These are phyloP conservation scores for Endotricha flammealis DNA, from an alignment of 2,888 invertebrate species.

Conservation along the genomic window DNA sequence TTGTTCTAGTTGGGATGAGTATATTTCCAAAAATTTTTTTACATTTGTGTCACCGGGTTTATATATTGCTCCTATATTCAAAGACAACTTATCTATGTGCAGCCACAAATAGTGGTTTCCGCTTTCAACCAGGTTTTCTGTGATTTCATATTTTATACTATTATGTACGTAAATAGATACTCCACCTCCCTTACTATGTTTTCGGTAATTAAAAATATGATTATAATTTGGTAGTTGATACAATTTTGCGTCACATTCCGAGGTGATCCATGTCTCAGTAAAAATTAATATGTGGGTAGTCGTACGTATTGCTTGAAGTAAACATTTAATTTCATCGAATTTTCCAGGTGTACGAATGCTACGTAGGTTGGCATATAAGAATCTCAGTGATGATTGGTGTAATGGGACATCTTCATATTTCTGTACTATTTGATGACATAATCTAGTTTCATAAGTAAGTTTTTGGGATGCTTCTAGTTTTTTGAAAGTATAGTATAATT, in stretches of 20 bases:
- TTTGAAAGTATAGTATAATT: conserved; percentile 13
- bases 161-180: conserved; percentile 7
- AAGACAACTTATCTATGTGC: background rate
- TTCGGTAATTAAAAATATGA: too few relatives aligned
- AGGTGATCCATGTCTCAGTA: conserved; percentile 24
- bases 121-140: conserved; percentile 2
- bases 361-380: conserved; percentile 24
- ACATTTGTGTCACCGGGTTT: background rate
- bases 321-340: conserved; percentile 22
- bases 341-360: conserved; percentile 22
- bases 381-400: conserved; percentile 16
- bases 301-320: conserved; percentile 12
- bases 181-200: conserved; percentile 2
- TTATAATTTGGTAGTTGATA: conserved; percentile 10
- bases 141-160: conserved; percentile 1
- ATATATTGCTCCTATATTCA: too few relatives aligned
- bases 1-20: background rate
- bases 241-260: conserved; percentile 17
- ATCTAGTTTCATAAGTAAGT: too few relatives aligned
- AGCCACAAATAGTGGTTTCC: conserved; percentile 1
- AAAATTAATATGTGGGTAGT: conserved; percentile 15
- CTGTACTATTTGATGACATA: conserved; percentile 12
- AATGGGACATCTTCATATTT: conserved; percentile 20
- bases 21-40: background rate
- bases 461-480: conserved; percentile 8